Conservation (phyloP, 2,797 vertebrate genomes). For the Melanogrammus aeglefinus region DNA sequence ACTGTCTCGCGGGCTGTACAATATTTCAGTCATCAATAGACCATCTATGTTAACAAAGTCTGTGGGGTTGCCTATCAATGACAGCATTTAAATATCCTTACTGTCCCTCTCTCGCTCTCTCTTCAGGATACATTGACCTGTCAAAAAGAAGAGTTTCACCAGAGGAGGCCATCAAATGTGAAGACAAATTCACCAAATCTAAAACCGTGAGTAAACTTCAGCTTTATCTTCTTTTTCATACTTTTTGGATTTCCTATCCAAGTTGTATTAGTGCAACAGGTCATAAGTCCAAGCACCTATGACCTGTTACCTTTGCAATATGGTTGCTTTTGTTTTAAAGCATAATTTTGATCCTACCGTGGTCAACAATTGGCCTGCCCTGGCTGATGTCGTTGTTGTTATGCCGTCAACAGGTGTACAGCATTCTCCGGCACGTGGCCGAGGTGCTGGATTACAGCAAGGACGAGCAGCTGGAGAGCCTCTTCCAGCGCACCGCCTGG, state of each 20-base stretch:
- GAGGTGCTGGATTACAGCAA: conserved; percentile 97
- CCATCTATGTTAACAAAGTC: not conserved
- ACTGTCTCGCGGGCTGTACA: not conserved
- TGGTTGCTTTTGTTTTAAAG: not conserved
- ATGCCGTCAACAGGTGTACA: conserved; percentile 83
- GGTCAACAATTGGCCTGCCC: not conserved
- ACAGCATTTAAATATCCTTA: not conserved
- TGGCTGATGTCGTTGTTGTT: not conserved
- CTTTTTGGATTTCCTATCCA: not conserved
- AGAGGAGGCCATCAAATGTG: conserved; percentile 98
- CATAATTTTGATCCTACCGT: not conserved
- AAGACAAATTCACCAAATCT: conserved; percentile 99
- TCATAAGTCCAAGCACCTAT: no score
- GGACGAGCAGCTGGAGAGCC: conserved; percentile 95
- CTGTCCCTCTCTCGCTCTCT: conserved; percentile 2
- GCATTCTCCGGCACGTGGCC: conserved; percentile 95
- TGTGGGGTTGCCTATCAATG: not conserved
- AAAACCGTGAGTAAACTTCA: conserved; percentile 87
- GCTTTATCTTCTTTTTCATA: not conserved
- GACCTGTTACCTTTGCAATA: not conserved
- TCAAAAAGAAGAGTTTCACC: conserved; percentile 99
- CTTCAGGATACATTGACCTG: conserved; percentile 93
- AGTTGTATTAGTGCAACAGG: not conserved
- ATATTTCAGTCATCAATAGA: not conserved
- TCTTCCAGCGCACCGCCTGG: conserved; percentile 98